Evolutionary conservation across 1,140 invertebrate genomes (phyloP).

Genomic region (Potamilus streckersoni): DNA sequence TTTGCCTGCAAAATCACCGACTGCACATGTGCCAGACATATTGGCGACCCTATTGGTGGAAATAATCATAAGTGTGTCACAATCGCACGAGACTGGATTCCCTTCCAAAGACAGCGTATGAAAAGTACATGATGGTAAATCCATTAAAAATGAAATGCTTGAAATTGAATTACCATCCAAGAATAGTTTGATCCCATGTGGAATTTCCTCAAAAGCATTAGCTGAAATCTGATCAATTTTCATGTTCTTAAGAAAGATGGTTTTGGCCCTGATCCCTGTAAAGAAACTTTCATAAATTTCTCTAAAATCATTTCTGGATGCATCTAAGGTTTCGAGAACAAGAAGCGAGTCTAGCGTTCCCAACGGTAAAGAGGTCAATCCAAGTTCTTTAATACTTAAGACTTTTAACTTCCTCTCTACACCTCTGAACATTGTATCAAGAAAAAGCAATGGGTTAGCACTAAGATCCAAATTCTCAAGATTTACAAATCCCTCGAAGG

Average conservation of each 20-base stretch:
- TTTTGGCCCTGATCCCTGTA: constrained; percentile 15
- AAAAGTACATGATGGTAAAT: constrained; percentile 23
- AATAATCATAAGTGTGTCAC: constrained; percentile 23
- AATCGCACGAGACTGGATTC: constrained; percentile 25
- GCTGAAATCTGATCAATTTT: constrained; percentile 11
- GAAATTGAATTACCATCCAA: constrained; percentile 25
- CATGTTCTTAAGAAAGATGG: constrained; percentile 25
- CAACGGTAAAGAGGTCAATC: constrained; percentile 11
- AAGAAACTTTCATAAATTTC: constrained; percentile 31
- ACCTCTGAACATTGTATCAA: constrained; percentile 27
- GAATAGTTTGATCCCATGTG: constrained; percentile 5
- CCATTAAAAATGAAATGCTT: constrained; percentile 29
- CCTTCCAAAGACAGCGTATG: constrained; percentile 18
- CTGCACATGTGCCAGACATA: constrained; percentile 9
- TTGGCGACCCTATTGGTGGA: constrained; percentile 16
- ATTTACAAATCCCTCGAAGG: constrained; percentile 25
- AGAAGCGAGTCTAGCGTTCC: constrained; percentile 10
- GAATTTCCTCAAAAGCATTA: constrained; percentile 10
- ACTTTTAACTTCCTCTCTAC: constrained; percentile 25
- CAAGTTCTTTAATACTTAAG: constrained; percentile 10
- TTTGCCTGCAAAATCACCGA: constrained; percentile 12
- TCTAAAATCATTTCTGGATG: constrained; percentile 23
- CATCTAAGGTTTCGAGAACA: constrained; percentile 11
- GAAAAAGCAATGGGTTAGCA: constrained; percentile 16
- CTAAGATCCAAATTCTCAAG: constrained; percentile 27